These are phyloP conservation scores for Paratrypauchen microcephalus DNA, from an alignment of 2,797 vertebrate species.

Conservation along the genomic window DNA sequence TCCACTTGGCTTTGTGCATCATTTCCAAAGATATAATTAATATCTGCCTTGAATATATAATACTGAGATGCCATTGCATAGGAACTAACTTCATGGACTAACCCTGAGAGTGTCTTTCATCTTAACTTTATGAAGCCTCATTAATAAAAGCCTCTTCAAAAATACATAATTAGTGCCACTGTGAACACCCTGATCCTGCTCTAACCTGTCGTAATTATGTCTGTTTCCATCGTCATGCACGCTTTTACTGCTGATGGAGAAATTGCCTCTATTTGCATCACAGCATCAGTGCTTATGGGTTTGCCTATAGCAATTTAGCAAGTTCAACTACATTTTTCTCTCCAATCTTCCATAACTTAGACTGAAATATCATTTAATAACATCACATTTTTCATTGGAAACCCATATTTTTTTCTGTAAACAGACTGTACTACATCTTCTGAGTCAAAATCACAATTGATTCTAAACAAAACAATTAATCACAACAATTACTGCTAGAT, in stretches of 20 bases:
- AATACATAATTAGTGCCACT: background rate
- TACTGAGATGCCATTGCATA: background rate
- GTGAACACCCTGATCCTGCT: background rate
- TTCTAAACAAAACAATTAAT: no score
- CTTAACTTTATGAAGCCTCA: slow-evolving; percentile 4
- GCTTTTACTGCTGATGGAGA: slow-evolving; percentile 1
- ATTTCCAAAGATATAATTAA: background rate
- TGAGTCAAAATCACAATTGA: no score
- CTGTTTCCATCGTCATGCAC: slow-evolving; percentile 1
- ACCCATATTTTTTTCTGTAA: no score
- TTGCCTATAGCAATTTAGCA: background rate
- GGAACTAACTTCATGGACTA: background rate
- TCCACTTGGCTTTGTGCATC: background rate
- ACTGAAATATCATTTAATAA: background rate
- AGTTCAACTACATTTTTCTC: background rate
- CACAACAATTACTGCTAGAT: no score
- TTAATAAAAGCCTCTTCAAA: background rate
- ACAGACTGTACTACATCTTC: no score
- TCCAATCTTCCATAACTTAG: background rate
- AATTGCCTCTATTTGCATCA: slow-evolving; percentile 3
- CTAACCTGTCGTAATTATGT: slow-evolving; percentile 4
- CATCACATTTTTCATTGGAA: background rate
- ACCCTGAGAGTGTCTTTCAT: slow-evolving; percentile 1
- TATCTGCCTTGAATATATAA: background rate
- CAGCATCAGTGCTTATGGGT: background rate